Evolutionary conservation across 2,797 vertebrate species (phyloP), one percentile per base, ranked within the genome.

Genomic region (Sciurus carolinensis): DNA sequence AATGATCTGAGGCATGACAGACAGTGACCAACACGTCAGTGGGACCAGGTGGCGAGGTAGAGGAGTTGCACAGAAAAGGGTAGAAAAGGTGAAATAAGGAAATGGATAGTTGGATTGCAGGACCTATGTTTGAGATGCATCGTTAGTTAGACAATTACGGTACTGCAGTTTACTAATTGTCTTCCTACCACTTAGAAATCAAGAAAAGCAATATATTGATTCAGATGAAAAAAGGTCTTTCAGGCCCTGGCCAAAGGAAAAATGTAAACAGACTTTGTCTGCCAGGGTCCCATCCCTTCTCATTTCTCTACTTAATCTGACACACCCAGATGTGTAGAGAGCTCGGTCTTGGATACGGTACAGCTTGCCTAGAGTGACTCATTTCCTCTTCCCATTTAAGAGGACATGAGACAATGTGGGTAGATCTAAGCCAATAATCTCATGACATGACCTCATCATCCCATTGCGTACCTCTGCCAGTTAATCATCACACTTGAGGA

Each of bases 1-100:
- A 42, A n/a, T 12, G 28, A 18, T 26, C 6, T 8, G 8, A 66
- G 66, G 30, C 30, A 24, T 30, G 54, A 47, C 17, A 42, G 57
- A 9, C 24, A 83, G 14, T 17, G 64, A 67, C 0, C 47, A n/a
- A 28, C 0, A 0, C 4, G 44, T 73, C 52, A n/a, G 24, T 9
- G 1, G 12, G 30, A n/a, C 15, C 10, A 5, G 20, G 8, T 4
- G 7, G 30, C 22, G 17, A 75, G 13, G 10, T 0, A 5, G 3
- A 57, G 28, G 3, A 69, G 26, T 24, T n/a, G 5, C 0, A 1
- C 26, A 57, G 57, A 83, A 11, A 79, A 4, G 30, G 1, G 13
- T 28, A 72, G 47, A 33, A 72, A 67, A 79, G 3, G 5, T 28
- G 14, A 15, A 75, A 36, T 9, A 22, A 81, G 0, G 62, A 24